These are phyloP conservation scores for Turdus rufiventris DNA, from an alignment of 2,113 vertebrate genomes.

Conservation along the genomic window DNA sequence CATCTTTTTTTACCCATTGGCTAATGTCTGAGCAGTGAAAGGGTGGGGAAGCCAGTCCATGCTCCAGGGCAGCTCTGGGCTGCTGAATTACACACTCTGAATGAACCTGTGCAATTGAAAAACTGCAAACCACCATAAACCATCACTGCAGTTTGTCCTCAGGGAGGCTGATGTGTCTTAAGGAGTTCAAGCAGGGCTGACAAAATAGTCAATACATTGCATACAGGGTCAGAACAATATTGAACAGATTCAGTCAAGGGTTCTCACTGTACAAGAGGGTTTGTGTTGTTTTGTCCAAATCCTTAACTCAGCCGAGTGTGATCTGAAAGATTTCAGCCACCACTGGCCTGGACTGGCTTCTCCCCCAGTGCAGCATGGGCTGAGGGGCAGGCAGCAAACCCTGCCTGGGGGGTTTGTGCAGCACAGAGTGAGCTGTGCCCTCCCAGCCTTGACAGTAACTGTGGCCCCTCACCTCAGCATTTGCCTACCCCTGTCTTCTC, in stretches of 20 bases:
- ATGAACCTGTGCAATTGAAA: background rate
- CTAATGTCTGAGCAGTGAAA: background rate
- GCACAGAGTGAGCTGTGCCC: background rate
- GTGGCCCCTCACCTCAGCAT: background rate
- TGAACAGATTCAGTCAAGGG: background rate
- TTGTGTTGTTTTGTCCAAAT: background rate
- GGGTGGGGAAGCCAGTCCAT: rapidly evolving
- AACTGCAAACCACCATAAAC: background rate
- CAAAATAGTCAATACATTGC: background rate
- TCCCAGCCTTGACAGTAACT: background rate
- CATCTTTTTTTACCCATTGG: background rate
- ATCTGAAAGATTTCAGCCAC: background rate
- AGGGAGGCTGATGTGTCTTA: background rate
- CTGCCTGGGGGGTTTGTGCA: background rate
- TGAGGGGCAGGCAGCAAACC: background rate
- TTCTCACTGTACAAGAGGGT: background rate
- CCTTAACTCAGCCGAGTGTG: background rate
- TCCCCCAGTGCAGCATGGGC: background rate
- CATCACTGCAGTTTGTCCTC: background rate
- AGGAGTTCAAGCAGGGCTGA: background rate
- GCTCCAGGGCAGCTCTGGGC: background rate
- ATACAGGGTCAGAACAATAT: rapidly evolving
- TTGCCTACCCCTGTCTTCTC: background rate
- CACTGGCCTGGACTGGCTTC: background rate
- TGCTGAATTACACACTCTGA: background rate